A percentile compares a stretch with the other conserved stretches of the same genome.
phyloP scores from a whole-genome alignment of 2,797 vertebrate genomes.

The Prionace glauca region DNA sequence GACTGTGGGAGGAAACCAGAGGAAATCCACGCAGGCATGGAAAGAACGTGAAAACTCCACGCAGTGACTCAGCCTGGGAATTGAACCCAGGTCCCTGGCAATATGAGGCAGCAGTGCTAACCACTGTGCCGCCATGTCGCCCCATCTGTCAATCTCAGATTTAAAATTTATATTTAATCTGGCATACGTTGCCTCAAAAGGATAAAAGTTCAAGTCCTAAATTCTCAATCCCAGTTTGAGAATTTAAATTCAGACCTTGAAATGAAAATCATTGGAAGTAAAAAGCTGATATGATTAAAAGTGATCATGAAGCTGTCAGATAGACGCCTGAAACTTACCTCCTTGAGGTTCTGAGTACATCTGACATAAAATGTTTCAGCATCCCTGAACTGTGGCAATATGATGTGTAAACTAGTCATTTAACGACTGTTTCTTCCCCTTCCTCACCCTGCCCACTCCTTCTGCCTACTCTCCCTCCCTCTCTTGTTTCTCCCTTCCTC shows the following conservation, averaged over 20 bases:
- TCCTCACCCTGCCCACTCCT: not conserved
- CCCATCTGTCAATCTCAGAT: too few species aligned
- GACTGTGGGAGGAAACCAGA: too few species aligned
- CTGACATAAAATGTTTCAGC: not conserved
- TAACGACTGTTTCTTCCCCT: not conserved
- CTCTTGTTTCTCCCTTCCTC: not conserved
- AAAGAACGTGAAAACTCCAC: too few species aligned
- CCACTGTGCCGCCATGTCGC: too few species aligned
- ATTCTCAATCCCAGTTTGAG: not conserved
- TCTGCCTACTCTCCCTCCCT: too few species aligned
- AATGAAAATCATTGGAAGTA: not conserved
- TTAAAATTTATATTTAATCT: too few species aligned
- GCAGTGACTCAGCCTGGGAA: too few species aligned
- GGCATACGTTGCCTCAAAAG: too few species aligned
- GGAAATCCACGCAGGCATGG: too few species aligned
- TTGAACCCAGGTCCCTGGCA: too few species aligned
- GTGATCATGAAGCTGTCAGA: not conserved
- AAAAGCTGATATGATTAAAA: not conserved
- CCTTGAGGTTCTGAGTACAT: not conserved
- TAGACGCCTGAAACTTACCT: not conserved
- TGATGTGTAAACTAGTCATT: not conserved
- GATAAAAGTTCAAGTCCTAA: not conserved
- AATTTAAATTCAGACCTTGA: not conserved
- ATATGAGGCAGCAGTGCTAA: too few species aligned
- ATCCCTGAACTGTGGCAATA: not conserved